A percentile compares a stretch with the other conserved stretches of the same genome.
These are phyloP conservation scores for Panonychus citri DNA, from an alignment of 1,140 invertebrate genomes.

Conservation along the genomic window DNA sequence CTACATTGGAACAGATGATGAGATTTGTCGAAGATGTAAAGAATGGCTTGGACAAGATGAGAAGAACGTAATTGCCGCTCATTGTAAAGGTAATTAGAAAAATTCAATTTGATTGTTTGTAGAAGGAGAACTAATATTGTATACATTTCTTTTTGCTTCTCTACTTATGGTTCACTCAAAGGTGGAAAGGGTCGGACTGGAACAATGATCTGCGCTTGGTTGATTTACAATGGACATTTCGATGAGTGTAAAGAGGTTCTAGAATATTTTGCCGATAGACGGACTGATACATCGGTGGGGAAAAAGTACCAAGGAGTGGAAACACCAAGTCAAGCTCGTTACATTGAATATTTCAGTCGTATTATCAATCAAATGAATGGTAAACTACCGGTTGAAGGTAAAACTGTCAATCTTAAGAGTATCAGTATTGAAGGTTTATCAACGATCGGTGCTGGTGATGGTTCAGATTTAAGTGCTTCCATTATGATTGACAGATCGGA, in stretches of 20 bases:
- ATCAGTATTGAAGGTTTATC: conserved; percentile 10
- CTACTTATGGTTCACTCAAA: neutral
- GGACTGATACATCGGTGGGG: conserved; percentile 29
- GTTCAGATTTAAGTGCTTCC: conserved; percentile 26
- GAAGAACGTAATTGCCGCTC: conserved; percentile 34
- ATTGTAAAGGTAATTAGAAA: conserved; percentile 29
- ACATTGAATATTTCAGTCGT: conserved; percentile 30
- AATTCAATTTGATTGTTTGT: neutral
- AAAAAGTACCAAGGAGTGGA: conserved; percentile 33
- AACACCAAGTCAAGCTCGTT: conserved; percentile 30
- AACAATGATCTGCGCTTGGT: conserved; percentile 33
- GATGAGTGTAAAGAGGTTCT: conserved; percentile 26
- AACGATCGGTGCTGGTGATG: conserved; percentile 28
- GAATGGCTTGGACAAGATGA: conserved; percentile 29
- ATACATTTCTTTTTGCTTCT: neutral
- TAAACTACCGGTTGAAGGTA: conserved; percentile 20
- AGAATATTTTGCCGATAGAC: conserved; percentile 29
- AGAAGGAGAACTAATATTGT: neutral
- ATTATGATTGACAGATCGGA: conserved; percentile 19
- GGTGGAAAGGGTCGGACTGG: conserved; percentile 34
- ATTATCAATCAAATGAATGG: conserved; percentile 23
- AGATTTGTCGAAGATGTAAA: conserved; percentile 27
- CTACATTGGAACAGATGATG: conserved; percentile 29
- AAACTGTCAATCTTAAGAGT: neutral
- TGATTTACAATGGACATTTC: conserved; percentile 29